Evolutionary conservation across 2,797 vertebrate genomes (phyloP).

Genomic region (Anniella stebbinsi): DNA sequence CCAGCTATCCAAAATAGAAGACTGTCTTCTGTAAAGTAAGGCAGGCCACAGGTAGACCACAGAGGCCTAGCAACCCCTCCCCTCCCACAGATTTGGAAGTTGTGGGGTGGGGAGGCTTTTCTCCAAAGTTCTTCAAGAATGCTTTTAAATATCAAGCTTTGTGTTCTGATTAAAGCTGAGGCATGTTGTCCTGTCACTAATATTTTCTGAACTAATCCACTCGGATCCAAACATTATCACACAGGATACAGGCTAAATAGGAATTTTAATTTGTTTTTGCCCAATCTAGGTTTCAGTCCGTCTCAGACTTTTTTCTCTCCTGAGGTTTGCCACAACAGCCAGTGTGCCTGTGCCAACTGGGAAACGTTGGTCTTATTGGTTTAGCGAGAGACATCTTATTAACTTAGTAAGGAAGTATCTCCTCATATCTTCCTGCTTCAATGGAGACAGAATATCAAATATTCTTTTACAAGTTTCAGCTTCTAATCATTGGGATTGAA

Average conservation of each 20-base stretch:
- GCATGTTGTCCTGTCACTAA: background rate
- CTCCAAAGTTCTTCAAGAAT: background rate
- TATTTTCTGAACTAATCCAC: background rate
- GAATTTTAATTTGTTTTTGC: background rate
- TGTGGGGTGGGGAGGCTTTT: background rate
- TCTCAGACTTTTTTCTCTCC: background rate
- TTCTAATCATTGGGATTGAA: background rate
- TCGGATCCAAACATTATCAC: background rate
- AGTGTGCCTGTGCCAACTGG: background rate
- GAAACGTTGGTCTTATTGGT: background rate
- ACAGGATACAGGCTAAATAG: background rate
- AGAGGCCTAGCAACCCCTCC: too few species aligned
- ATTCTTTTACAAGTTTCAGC: background rate
- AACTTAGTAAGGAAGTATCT: background rate
- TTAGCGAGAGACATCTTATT: slow-evolving; percentile 4
- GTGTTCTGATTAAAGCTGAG: background rate
- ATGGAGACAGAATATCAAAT: slow-evolving; percentile 1
- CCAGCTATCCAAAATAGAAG: too few species aligned
- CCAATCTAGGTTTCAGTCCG: background rate
- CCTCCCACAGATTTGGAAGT: too few species aligned
- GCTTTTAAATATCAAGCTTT: background rate
- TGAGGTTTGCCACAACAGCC: background rate
- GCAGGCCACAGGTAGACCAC: too few species aligned
- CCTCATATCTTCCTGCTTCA: background rate
- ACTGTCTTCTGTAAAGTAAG: too few species aligned